These are phyloP conservation scores for Acrobasis consociella DNA, from an alignment of 2,888 invertebrate genomes.

Conservation along the genomic window DNA sequence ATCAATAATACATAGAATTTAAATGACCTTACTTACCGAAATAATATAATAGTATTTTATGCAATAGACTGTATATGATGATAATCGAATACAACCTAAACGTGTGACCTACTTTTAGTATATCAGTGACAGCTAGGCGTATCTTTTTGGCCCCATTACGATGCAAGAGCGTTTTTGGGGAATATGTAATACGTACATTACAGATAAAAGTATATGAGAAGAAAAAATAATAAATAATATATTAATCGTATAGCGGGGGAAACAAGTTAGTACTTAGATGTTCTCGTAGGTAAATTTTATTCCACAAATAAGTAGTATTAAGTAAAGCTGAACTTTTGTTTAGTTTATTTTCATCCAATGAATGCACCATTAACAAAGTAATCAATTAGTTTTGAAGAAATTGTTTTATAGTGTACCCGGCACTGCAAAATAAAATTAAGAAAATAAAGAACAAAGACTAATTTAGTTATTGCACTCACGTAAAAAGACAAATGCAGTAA, in stretches of 20 bases:
- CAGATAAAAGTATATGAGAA: too few relatives aligned
- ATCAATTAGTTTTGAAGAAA: conserved; percentile 4
- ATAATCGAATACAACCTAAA: too few relatives aligned
- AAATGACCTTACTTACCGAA: background rate
- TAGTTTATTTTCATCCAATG: background rate
- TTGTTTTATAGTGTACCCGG: background rate
- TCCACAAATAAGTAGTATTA: background rate
- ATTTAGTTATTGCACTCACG: conserved; percentile 2
- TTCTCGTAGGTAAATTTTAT: too few relatives aligned
- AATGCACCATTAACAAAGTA: conserved; percentile 7
- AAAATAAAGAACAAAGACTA: conserved; percentile 3
- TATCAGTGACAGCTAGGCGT: too few relatives aligned
- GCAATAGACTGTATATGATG: too few relatives aligned
- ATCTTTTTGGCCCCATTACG: too few relatives aligned
- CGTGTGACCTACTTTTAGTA: too few relatives aligned
- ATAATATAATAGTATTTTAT: too few relatives aligned
- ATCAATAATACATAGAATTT: background rate
- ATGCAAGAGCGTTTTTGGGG: too few relatives aligned
- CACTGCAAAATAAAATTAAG: background rate
- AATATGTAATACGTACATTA: too few relatives aligned
- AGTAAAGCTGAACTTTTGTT: background rate
- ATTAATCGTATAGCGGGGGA: background rate
- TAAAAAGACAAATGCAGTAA: background rate
- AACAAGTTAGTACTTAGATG: too few relatives aligned
- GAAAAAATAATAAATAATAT: background rate